Conservation (phyloP, 37 sponge, comb jelly and placozoan genomes). For the Dysidea cf. avara region DNA sequence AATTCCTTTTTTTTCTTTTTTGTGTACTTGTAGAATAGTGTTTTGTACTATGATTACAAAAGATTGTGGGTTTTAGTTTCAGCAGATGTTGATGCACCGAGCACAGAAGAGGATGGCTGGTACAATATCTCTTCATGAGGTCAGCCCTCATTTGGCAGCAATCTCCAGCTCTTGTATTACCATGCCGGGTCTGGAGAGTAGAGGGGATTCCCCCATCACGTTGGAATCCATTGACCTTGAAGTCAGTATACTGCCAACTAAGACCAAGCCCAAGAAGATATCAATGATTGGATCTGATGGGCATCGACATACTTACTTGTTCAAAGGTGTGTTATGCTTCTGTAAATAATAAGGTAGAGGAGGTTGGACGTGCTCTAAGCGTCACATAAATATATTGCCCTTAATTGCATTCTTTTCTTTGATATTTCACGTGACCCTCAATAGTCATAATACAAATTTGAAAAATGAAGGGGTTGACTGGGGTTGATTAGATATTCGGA, state of each 20-base stretch:
- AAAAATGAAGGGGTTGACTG: too few relatives aligned
- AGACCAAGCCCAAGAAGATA: conserved; percentile 99
- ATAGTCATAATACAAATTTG: too few relatives aligned
- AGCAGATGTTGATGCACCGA: conserved; percentile 83
- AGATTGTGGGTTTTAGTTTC: conserved; percentile 52
- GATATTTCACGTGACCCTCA: too few relatives aligned
- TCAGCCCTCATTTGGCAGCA: conserved; percentile 89
- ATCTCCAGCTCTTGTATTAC: conserved; percentile 79
- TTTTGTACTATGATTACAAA: too few relatives aligned
- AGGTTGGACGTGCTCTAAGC: too few relatives aligned
- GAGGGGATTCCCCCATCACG: conserved; percentile 44
- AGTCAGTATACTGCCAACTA: conserved; percentile 91
- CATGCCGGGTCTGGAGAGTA: conserved; percentile 66
- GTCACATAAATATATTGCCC: too few relatives aligned
- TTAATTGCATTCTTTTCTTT: too few relatives aligned
- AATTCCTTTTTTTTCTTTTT: too few relatives aligned
- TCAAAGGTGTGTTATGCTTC: too few relatives aligned
- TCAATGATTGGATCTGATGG: conserved; percentile 96
- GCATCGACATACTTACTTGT: conserved; percentile 92
- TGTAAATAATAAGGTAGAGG: too few relatives aligned
- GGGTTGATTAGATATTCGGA: too few relatives aligned
- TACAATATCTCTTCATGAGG: conserved; percentile 72
- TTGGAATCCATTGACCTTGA: conserved; percentile 84
- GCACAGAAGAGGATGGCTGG: conserved; percentile 84
- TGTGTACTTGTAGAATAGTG: too few relatives aligned